Conservation (phyloP, 2,888 invertebrate genomes). For the Calliscelio sp. region DNA sequence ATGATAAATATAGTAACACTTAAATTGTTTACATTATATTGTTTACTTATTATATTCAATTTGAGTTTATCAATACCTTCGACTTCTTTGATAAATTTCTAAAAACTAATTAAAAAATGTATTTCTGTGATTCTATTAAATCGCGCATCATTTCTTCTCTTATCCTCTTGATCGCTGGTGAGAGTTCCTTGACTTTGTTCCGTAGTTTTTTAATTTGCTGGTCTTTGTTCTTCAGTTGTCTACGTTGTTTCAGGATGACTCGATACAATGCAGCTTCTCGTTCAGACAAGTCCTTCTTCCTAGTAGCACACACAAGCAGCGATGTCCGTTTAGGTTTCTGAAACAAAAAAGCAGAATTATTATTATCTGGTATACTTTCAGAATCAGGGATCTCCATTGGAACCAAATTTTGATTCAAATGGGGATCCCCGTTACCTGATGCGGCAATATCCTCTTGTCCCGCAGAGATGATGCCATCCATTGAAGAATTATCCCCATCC, state of each 20-base stretch:
- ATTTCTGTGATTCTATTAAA: background rate
- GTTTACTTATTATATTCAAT: no score
- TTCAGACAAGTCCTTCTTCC: background rate
- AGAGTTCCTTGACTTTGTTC: no score
- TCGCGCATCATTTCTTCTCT: background rate
- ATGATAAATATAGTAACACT: no score
- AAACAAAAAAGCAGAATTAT: background rate
- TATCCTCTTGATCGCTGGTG: background rate
- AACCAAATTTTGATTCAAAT: background rate
- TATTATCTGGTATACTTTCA: background rate
- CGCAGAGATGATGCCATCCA: no score
- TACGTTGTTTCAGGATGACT: no score
- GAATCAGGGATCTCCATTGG: conserved; percentile 1
- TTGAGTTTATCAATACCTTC: no score
- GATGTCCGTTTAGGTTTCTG: background rate
- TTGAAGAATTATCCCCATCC: no score
- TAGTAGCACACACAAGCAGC: background rate
- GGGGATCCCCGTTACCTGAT: background rate
- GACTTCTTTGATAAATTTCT: background rate
- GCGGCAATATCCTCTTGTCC: background rate
- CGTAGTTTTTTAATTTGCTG: no score
- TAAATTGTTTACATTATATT: no score
- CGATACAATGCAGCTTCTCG: no score
- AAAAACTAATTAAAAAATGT: background rate
- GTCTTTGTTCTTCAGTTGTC: no score